Evolutionary conservation across 2,888 invertebrate genomes (phyloP).

Genomic region (Chironomus tentans): DNA sequence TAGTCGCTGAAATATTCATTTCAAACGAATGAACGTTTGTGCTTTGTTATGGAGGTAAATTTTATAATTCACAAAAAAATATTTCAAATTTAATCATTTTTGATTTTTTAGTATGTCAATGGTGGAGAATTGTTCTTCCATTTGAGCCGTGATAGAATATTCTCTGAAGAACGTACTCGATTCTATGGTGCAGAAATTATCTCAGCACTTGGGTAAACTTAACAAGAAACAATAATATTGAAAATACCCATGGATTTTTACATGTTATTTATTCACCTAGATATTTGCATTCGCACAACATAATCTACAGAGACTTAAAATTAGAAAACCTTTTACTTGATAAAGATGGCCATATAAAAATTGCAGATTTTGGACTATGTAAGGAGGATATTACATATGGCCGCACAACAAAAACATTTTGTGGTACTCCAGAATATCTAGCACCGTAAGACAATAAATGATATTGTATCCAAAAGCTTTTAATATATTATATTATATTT

Average conservation of each 20-base stretch:
- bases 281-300: constrained; percentile 78
- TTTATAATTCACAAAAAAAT: too few relatives aligned
- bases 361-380: constrained; percentile 99
- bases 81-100: too few relatives aligned
- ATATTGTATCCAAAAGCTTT: constrained; percentile 46
- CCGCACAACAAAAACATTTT: constrained; percentile 90
- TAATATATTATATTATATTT: constrained; percentile 69
- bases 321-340: constrained; percentile 95
- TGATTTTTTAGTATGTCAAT: constrained; percentile 78
- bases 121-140: constrained; percentile 99
- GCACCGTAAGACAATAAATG: constrained; percentile 76
- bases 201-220: constrained; percentile 75
- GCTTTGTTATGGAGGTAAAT: constrained; percentile 80
- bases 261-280: not conserved
- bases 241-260: too few relatives aligned
- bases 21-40: constrained; percentile 95
- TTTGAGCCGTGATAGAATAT: constrained; percentile 81
- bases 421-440: constrained; percentile 94
- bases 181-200: constrained; percentile 99
- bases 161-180: constrained; percentile 88
- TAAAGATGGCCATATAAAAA: constrained; percentile 98
- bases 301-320: constrained; percentile 98
- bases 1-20: constrained; percentile 98
- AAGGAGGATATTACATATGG: constrained; percentile 98
- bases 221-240: too few relatives aligned